Evolutionary conservation across 2,113 vertebrate genomes (phyloP).

Genomic region (Microcebus murinus): DNA sequence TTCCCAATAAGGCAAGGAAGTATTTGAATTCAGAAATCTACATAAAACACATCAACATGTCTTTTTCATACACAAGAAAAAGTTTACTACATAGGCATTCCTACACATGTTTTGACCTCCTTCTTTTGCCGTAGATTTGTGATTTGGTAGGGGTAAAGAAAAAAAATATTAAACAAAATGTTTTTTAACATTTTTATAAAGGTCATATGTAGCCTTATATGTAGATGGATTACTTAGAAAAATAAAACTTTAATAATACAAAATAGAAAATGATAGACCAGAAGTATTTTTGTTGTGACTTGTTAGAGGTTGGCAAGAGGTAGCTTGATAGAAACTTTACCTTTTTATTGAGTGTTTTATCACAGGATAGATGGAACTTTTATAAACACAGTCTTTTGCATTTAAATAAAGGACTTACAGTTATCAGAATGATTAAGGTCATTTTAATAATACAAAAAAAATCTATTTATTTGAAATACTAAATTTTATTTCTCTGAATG

Average conservation of each 20-base stretch:
- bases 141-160: neutral
- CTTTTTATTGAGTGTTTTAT: neutral
- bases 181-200: neutral
- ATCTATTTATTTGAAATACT: neutral
- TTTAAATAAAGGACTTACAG: neutral
- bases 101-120: neutral
- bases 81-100: neutral
- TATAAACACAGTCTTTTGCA: neutral
- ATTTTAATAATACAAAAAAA: neutral
- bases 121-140: neutral
- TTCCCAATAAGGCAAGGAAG: neutral
- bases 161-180: neutral
- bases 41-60: neutral
- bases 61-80: neutral
- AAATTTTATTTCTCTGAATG: neutral
- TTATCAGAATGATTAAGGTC: neutral
- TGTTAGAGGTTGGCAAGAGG: neutral
- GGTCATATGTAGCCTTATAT: neutral
- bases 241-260: neutral
- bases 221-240: conserved; percentile 8
- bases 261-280: neutral
- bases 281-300: neutral
- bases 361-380: neutral
- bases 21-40: neutral
- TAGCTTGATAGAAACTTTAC: neutral